Percentiles rank a stretch among this genome's conserved stretches.
These are phyloP conservation scores for Scaptodrosophila lebanonensis DNA, from an alignment of 1,140 invertebrate species.

Conservation along the genomic window DNA sequence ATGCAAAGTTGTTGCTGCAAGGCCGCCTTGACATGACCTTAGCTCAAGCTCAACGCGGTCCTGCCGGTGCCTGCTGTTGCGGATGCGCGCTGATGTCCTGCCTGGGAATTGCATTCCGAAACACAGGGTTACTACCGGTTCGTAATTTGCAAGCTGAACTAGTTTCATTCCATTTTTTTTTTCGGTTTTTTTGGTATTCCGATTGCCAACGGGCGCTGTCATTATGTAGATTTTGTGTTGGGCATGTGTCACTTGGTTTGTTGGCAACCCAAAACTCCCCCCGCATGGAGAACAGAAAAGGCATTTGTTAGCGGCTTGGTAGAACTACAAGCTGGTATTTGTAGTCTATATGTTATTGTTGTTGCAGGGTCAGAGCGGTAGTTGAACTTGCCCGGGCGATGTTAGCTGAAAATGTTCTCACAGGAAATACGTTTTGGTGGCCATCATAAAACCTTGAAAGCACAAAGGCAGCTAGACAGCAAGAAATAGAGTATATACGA, in stretches of 20 bases:
- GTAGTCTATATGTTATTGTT: conserved; percentile 19
- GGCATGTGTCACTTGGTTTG: conserved; percentile 15
- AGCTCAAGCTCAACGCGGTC: conserved; percentile 42
- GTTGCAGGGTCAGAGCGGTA: too few species aligned
- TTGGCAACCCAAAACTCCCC: not conserved
- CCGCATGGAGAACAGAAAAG: conserved; percentile 9
- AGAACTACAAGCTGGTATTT: conserved; percentile 10
- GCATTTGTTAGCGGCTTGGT: too few species aligned
- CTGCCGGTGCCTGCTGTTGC: conserved; percentile 37
- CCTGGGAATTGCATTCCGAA: conserved; percentile 56
- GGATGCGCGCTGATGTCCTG: conserved; percentile 44
- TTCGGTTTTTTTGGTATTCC: too few species aligned
- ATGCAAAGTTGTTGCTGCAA: conserved; percentile 59
- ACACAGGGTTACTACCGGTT: conserved; percentile 47
- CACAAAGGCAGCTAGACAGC: conserved; percentile 38
- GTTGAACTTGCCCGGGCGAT: conserved; percentile 39
- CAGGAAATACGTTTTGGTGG: conserved; percentile 40
- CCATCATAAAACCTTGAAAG: conserved; percentile 55
- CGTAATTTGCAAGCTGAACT: conserved; percentile 69
- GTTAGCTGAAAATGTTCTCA: conserved; percentile 59
- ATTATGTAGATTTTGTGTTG: conserved; percentile 63
- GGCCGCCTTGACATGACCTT: conserved; percentile 60
- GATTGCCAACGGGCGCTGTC: conserved; percentile 45
- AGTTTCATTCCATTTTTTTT: conserved; percentile 42
- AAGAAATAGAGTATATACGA: too few species aligned